A percentile compares a stretch with the other conserved stretches of the same genome.
Evolutionary conservation across 2,797 vertebrate species (phyloP).

Genomic region (Kryptopterus vitreolus): DNA sequence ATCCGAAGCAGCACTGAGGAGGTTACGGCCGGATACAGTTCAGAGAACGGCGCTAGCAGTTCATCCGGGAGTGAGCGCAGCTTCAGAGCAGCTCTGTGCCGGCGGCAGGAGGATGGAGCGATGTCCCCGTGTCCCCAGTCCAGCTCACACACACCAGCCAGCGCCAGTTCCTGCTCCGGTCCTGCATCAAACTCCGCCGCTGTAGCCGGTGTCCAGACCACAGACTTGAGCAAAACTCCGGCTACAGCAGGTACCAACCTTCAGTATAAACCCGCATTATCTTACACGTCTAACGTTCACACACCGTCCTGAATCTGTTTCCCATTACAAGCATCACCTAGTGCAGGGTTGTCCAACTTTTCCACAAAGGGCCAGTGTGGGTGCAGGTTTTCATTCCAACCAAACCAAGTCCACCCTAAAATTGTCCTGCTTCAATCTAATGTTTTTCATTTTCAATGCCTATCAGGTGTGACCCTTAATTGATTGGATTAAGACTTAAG

Average conservation of each 20-base stretch:
- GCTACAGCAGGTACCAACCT: slow-evolving; percentile 54
- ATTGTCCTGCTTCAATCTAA: no score
- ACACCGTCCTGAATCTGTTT: background rate
- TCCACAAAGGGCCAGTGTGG: no score
- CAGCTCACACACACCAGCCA: slow-evolving; percentile 44
- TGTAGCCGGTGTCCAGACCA: background rate
- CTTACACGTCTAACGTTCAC: background rate
- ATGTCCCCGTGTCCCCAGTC: slow-evolving; percentile 56
- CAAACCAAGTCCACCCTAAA: no score
- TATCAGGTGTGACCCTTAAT: no score
- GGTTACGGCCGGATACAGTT: slow-evolving; percentile 55
- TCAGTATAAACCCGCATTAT: background rate
- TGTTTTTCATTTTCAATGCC: no score
- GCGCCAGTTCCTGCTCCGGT: slow-evolving; percentile 45
- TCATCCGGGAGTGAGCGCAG: slow-evolving; percentile 29
- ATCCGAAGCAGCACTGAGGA: slow-evolving; percentile 72
- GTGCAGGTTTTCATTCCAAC: no score
- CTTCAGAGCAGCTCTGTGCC: slow-evolving; percentile 40
- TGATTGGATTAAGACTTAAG: no score
- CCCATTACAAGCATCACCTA: no score
- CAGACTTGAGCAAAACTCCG: background rate
- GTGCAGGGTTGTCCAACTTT: no score
- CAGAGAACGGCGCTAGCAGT: slow-evolving; percentile 43
- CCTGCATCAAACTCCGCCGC: slow-evolving; percentile 23
- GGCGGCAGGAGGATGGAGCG: slow-evolving; percentile 47